These are phyloP conservation scores for Orientallactaga bullata DNA, from an alignment of 2,113 vertebrate species.

Conservation along the genomic window DNA sequence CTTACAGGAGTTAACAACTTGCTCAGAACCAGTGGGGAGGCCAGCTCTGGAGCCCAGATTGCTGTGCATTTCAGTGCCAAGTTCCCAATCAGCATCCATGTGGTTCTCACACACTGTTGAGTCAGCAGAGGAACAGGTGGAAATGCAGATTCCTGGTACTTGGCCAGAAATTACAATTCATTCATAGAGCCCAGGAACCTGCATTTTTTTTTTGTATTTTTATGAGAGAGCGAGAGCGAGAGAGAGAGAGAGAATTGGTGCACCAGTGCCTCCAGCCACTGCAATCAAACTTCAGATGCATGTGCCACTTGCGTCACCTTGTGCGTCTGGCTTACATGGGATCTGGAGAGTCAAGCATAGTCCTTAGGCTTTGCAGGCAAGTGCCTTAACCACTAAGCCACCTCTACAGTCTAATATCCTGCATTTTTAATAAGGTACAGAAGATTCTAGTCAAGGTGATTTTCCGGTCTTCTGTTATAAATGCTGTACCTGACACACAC, in stretches of 20 bases:
- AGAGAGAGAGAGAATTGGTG: no score
- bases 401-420: no score
- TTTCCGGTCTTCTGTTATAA: not conserved
- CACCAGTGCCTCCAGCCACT: no score
- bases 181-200: not conserved
- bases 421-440: not conserved
- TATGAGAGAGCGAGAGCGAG: no score
- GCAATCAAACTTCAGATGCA: no score
- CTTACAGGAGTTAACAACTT: not conserved
- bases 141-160: not conserved
- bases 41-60: not conserved
- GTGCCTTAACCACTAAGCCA: no score
- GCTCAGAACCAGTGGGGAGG: not conserved
- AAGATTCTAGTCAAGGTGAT: not conserved
- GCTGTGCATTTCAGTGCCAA: not conserved
- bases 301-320: no score
- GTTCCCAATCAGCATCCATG: not conserved
- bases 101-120: not conserved
- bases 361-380: no score
- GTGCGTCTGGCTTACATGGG: no score
- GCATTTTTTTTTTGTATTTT: no score
- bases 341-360: no score
- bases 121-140: not conserved
- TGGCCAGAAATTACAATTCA: not conserved
- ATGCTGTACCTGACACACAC: rapidly evolving